Evolutionary conservation across 2,888 invertebrate genomes (phyloP).

Genomic region (Tenthredo livida): DNA sequence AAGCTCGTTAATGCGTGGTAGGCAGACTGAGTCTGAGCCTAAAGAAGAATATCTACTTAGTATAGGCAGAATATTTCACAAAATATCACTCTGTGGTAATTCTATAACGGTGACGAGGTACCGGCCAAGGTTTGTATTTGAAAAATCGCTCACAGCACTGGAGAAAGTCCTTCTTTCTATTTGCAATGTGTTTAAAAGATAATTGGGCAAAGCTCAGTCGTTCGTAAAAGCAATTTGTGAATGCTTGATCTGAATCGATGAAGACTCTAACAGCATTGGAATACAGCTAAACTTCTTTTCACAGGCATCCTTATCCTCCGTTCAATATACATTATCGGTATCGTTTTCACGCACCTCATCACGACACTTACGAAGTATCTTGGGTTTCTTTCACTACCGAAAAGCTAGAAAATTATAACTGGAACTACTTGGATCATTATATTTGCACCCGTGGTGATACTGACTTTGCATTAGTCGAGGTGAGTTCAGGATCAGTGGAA

Average conservation of each 20-base stretch:
- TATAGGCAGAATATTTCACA: conserved; percentile 97
- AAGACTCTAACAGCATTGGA: not conserved
- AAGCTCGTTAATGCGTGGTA: conserved; percentile 75
- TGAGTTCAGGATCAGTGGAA: conserved; percentile 73
- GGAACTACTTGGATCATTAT: conserved; percentile 98
- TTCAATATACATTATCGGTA: conserved; percentile 95
- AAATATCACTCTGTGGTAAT: conserved; percentile 90
- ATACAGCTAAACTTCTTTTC: conserved; percentile 62
- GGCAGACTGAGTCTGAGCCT: conserved; percentile 78
- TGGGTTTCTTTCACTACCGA: conserved; percentile 97
- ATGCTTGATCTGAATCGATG: not conserved
- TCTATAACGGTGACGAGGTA: conserved; percentile 97
- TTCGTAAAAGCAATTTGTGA: not conserved
- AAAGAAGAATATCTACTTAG: conserved; percentile 92
- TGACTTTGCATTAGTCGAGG: conserved; percentile 93
- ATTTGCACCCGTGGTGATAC: conserved; percentile 97
- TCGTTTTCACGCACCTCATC: conserved; percentile 95
- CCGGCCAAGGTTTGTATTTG: conserved; percentile 88
- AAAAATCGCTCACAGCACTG: not conserved
- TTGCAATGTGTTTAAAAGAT: not conserved
- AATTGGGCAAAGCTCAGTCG: not conserved
- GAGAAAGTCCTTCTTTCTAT: conserved; percentile 3
- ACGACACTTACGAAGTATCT: conserved; percentile 95
- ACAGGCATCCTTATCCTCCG: conserved; percentile 95
- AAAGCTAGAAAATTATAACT: conserved; percentile 96